A percentile compares a stretch with the other conserved stretches of the same genome.
These are phyloP conservation scores for Gnathonemus echidnorhynchus DNA, from an alignment of 2,113 vertebrate genomes.

Conservation along the genomic window DNA sequence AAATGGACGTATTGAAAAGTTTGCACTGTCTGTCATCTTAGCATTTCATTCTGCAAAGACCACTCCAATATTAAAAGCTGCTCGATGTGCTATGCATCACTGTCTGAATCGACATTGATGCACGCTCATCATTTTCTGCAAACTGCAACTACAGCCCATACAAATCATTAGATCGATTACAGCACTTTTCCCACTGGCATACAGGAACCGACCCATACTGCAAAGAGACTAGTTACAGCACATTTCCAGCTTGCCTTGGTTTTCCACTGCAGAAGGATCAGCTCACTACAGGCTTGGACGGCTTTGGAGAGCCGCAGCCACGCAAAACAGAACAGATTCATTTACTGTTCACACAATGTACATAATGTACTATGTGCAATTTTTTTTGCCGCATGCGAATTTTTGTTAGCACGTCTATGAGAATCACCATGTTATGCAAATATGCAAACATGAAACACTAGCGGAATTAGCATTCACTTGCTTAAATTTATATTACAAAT, in stretches of 20 bases:
- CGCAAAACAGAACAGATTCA: neutral
- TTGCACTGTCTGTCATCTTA: neutral
- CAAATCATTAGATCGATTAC: neutral
- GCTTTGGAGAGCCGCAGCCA: neutral
- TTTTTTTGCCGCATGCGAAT: neutral
- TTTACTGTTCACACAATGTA: neutral
- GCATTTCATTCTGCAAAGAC: neutral
- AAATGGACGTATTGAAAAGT: neutral
- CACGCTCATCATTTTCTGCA: neutral
- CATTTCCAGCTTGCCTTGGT: neutral
- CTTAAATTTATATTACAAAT: neutral
- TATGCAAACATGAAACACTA: neutral
- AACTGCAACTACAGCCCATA: neutral
- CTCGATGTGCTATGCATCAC: neutral
- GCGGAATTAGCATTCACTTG: neutral
- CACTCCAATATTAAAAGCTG: neutral
- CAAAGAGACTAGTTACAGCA: neutral
- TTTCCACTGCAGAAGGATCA: neutral
- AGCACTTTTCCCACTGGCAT: neutral
- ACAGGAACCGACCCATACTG: neutral
- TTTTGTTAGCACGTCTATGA: neutral
- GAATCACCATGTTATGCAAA: neutral
- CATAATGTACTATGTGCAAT: neutral
- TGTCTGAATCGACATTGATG: neutral
- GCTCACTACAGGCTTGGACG: neutral